Percentiles rank a stretch among this genome's conserved stretches.
These are phyloP conservation scores for Passerculus sandwichensis DNA, from an alignment of 2,797 vertebrate genomes.

Conservation along the genomic window DNA sequence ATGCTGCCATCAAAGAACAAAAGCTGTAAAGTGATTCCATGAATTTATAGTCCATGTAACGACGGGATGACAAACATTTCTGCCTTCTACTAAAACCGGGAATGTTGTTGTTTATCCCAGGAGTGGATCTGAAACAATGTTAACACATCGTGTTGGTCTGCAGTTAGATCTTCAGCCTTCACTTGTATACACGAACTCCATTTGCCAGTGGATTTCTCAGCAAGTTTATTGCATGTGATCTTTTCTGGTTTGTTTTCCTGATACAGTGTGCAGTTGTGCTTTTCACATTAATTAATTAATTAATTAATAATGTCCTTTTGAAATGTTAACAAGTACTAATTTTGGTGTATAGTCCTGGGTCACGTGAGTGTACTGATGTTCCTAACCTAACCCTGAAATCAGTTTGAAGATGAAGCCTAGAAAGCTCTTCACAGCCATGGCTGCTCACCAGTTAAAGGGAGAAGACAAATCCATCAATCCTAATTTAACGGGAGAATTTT, in stretches of 20 bases:
- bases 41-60: neutral
- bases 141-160: fast-evolving
- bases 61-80: neutral
- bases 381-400: neutral
- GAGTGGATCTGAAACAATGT: neutral
- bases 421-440: neutral
- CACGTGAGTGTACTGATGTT: neutral
- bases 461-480: neutral
- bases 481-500: conserved; percentile 24
- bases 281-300: neutral
- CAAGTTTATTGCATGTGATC: neutral
- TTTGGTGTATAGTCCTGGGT: neutral
- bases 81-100: neutral
- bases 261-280: neutral
- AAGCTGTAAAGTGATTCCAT: conserved; percentile 32
- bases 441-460: neutral
- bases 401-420: neutral
- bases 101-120: neutral
- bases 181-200: neutral
- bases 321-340: neutral
- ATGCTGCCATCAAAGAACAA: conserved; percentile 55
- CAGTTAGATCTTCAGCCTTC: neutral
- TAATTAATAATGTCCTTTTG: neutral
- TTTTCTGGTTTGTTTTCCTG: neutral
- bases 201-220: neutral